Conservation (phyloP, 1,140 invertebrate genomes). For the Dinoponera quadriceps region DNA sequence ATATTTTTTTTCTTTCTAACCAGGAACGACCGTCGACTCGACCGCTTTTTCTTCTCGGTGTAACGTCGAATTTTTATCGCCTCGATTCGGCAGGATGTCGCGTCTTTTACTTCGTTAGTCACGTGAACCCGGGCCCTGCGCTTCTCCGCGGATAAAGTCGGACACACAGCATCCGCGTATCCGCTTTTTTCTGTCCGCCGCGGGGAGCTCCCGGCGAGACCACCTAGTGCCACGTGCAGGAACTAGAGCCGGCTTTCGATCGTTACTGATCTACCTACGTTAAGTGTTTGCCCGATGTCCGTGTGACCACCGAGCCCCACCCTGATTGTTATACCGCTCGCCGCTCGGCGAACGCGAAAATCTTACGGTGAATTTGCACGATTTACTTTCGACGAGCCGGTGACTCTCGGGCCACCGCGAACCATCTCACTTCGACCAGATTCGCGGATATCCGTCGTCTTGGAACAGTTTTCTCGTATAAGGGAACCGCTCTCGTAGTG, state of each 20-base stretch:
- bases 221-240: constrained; percentile 75
- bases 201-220: constrained; percentile 61
- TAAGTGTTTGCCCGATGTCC: constrained; percentile 74
- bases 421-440: background rate
- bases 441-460: constrained; percentile 5
- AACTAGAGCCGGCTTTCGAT: constrained; percentile 75
- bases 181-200: constrained; percentile 54
- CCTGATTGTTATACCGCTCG: constrained; percentile 64
- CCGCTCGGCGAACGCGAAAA: background rate
- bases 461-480: background rate
- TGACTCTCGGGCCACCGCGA: constrained; percentile 13
- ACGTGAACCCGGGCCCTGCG: background rate
- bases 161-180: constrained; percentile 56
- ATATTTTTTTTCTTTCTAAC: too few species aligned
- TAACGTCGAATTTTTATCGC: constrained; percentile 10
- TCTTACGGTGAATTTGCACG: constrained; percentile 29
- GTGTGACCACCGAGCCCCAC: constrained; percentile 67
- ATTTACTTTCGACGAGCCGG: constrained; percentile 21
- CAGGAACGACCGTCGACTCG: too few species aligned
- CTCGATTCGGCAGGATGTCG: background rate
- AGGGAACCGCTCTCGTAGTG: too few species aligned
- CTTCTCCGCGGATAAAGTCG: constrained; percentile 58
- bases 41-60: too few species aligned
- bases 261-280: constrained; percentile 77
- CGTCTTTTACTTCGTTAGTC: background rate